Evolutionary conservation across 2,113 vertebrate species (phyloP).

Genomic region (Lagopus leucura): DNA sequence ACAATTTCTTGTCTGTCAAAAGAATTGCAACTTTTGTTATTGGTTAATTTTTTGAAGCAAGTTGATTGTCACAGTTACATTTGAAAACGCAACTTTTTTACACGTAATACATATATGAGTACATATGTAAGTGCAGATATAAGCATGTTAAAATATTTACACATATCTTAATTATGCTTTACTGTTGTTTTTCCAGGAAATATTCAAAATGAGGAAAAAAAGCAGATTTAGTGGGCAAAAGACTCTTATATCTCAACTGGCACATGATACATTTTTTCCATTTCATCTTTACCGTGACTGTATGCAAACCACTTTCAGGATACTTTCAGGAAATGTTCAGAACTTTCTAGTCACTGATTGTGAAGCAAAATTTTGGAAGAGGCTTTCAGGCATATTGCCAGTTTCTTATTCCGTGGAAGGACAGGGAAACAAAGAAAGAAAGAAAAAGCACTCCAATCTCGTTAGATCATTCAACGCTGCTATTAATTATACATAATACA

Average conservation of each 20-base stretch:
- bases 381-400: background rate
- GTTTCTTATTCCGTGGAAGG: slow-evolving; percentile 39
- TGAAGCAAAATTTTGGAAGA: background rate
- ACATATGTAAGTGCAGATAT: background rate
- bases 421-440: background rate
- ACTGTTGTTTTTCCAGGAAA: background rate
- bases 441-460: background rate
- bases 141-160: background rate
- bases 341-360: slow-evolving; percentile 34
- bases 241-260: background rate
- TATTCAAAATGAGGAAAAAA: background rate
- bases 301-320: slow-evolving; percentile 12
- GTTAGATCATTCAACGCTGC: background rate
- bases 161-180: background rate
- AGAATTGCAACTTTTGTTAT: background rate
- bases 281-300: slow-evolving; percentile 52
- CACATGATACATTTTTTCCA: background rate
- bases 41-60: background rate
- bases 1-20: background rate
- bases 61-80: background rate
- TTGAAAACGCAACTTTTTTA: background rate
- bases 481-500: background rate
- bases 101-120: background rate
- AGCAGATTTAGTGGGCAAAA: background rate
- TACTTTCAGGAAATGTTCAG: slow-evolving; percentile 31